Evolutionary conservation across 2,113 vertebrate species (phyloP).

Genomic region (Dipodomys stephensi): DNA sequence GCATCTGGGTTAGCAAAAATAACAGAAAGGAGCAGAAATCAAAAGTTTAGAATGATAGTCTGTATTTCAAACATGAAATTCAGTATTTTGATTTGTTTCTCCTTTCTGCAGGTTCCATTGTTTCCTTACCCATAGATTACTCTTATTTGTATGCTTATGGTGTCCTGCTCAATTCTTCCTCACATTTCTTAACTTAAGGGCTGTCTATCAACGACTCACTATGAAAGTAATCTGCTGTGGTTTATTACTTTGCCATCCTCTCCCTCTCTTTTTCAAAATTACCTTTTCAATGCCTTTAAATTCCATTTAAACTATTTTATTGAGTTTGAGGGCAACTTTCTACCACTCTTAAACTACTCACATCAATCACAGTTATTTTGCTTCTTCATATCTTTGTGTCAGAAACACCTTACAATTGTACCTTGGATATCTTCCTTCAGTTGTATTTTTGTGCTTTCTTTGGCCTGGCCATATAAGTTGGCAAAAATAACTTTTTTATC

Average conservation of each 20-base stretch:
- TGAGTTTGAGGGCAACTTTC: constrained; percentile 17
- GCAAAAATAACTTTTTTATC: constrained; percentile 26
- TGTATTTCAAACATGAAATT: constrained; percentile 30
- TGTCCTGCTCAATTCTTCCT: not conserved
- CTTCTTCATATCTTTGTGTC: not conserved
- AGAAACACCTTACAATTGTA: constrained; percentile 31
- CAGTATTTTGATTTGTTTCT: not conserved
- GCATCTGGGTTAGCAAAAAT: constrained; percentile 55
- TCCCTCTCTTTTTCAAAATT: constrained; percentile 32
- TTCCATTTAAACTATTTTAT: constrained; percentile 44
- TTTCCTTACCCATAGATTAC: not conserved
- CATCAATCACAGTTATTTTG: constrained; percentile 56
- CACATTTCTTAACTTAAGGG: not conserved
- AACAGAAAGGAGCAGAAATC: not conserved
- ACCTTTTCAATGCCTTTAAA: constrained; percentile 30
- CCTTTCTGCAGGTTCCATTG: constrained; percentile 12
- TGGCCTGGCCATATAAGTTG: not conserved
- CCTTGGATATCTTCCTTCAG: constrained; percentile 23
- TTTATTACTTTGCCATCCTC: not conserved
- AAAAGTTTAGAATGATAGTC: constrained; percentile 4
- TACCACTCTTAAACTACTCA: not conserved
- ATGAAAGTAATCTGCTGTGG: constrained; percentile 35
- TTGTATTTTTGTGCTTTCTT: constrained; percentile 48
- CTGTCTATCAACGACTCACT: not conserved
- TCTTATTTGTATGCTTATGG: not conserved